Conservation (phyloP, 1,140 invertebrate species). For the Tetragonula clypearis region DNA sequence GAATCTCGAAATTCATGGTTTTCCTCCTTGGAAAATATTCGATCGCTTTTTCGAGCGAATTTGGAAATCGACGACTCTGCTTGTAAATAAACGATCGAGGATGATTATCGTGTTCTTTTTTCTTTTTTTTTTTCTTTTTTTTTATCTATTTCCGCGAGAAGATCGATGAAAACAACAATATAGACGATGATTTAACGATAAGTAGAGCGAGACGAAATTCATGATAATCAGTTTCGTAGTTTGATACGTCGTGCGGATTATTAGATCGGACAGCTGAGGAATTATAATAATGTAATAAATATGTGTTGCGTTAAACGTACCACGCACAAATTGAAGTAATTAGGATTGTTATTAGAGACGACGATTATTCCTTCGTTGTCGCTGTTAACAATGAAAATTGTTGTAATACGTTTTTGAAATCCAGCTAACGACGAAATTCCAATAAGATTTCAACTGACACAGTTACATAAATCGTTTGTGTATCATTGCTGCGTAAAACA, state of each 20-base stretch:
- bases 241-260: no score
- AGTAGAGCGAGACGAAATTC: accelerated
- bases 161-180: background rate
- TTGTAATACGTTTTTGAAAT: no score
- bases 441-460: background rate
- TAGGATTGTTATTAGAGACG: background rate
- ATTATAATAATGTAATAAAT: background rate
- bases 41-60: no score
- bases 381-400: background rate
- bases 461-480: slow-evolving; percentile 7
- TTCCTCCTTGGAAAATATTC: no score
- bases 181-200: background rate
- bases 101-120: background rate
- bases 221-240: background rate
- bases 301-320: background rate
- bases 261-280: background rate
- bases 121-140: no score
- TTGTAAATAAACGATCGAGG: background rate
- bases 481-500: slow-evolving; percentile 21
- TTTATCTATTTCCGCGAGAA: background rate
- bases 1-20: no score
- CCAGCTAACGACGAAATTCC: background rate
- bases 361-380: background rate
- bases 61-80: background rate
- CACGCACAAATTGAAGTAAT: background rate